Percentiles rank a stretch among this genome's conserved stretches.
These are phyloP conservation scores for Galleria mellonella DNA, from an alignment of 1,140 invertebrate species.

Conservation along the genomic window DNA sequence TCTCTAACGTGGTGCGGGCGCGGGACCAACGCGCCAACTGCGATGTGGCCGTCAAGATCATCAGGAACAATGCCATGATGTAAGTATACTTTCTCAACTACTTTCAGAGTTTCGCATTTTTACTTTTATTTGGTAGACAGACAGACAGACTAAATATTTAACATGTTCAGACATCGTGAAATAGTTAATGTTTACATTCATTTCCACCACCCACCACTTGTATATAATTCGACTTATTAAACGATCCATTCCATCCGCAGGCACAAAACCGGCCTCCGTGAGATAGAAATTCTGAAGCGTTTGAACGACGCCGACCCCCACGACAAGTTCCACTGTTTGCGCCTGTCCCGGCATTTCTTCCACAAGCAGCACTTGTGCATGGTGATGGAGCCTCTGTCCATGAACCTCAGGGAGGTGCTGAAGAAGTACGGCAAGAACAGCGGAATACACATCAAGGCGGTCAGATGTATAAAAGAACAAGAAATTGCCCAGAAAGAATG, in stretches of 20 bases:
- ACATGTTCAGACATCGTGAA: too few relatives aligned
- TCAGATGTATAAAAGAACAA: too few relatives aligned
- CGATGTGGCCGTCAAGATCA: conserved; percentile 99
- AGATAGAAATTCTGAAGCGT: conserved; percentile 95
- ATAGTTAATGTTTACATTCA: too few relatives aligned
- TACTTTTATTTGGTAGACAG: too few relatives aligned
- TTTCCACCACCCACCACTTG: background rate
- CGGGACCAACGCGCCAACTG: conserved; percentile 89
- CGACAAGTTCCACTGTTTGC: conserved; percentile 97
- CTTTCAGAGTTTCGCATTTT: background rate
- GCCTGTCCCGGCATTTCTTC: conserved; percentile 93
- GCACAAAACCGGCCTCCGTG: conserved; percentile 98
- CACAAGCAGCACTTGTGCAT: conserved; percentile 99
- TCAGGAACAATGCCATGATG: conserved; percentile 99
- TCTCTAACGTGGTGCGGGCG: conserved; percentile 97
- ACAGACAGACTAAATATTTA: too few relatives aligned
- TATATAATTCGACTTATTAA: too few relatives aligned
- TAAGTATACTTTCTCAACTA: conserved; percentile 75
- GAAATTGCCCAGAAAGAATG: too few relatives aligned
- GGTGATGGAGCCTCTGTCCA: conserved; percentile 97
- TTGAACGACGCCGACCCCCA: conserved; percentile 98
- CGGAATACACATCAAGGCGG: conserved; percentile 97
- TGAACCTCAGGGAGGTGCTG: conserved; percentile 92
- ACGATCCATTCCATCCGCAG: too few relatives aligned
- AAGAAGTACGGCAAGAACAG: conserved; percentile 91